These are phyloP conservation scores for Xylota sylvarum DNA, from an alignment of 2,888 invertebrate species.

Conservation along the genomic window DNA sequence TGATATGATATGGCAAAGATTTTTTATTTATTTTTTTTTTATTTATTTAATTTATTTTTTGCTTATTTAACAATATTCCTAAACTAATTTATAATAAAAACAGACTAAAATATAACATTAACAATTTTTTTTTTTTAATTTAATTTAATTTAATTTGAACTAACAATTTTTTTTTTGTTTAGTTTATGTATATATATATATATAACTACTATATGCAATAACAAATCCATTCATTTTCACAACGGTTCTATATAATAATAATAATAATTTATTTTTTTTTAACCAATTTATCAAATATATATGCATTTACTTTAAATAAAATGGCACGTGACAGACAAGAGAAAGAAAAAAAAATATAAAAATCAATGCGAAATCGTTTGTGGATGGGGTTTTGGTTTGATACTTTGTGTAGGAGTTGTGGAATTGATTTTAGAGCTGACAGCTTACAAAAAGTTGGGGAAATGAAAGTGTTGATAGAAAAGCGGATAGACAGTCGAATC, in stretches of 20 bases:
- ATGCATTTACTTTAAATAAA: conserved; percentile 10
- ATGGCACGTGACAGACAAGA: neutral
- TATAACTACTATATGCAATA: conserved; percentile 26
- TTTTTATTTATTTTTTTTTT: conserved; percentile 21
- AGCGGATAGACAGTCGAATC: too few relatives aligned
- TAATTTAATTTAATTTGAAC: conserved; percentile 17
- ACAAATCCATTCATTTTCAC: conserved; percentile 54
- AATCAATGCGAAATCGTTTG: neutral
- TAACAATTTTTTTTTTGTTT: conserved; percentile 35
- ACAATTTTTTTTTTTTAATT: conserved; percentile 9
- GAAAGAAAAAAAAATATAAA: neutral
- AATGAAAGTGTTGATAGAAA: too few relatives aligned
- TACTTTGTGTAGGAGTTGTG: too few relatives aligned
- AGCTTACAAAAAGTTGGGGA: too few relatives aligned
- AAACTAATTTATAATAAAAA: conserved; percentile 44
- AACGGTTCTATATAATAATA: conserved; percentile 33
- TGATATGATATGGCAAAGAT: conserved; percentile 58
- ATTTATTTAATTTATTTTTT: conserved; percentile 7
- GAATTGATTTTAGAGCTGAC: too few relatives aligned
- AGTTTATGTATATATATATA: conserved; percentile 10
- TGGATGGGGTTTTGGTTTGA: too few relatives aligned
- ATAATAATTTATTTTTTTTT: conserved; percentile 34
- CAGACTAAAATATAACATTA: conserved; percentile 36
- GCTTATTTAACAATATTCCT: conserved; percentile 33
- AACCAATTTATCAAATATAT: conserved; percentile 44